A percentile compares a stretch with the other conserved stretches of the same genome.
Evolutionary conservation across 2,888 invertebrate genomes (phyloP).

Genomic region (Dexiosoma caninum): DNA sequence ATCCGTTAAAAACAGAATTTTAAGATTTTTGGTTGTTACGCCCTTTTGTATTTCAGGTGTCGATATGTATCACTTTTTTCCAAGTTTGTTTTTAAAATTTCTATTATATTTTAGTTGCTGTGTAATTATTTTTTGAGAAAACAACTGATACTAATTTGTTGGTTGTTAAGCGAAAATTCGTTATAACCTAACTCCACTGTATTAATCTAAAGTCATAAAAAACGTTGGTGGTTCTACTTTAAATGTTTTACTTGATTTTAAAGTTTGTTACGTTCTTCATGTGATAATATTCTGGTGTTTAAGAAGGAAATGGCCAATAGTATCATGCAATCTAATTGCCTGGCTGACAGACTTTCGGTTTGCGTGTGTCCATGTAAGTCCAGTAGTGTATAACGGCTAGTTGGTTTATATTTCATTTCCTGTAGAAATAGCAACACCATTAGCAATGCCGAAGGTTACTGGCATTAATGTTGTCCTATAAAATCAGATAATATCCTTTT

Average conservation of each 20-base stretch:
- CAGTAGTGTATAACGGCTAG: neutral
- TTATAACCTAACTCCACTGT: too few relatives aligned
- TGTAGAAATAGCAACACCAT: neutral
- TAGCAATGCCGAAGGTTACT: neutral
- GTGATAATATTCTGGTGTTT: constrained; percentile 33
- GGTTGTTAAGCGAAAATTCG: too few relatives aligned
- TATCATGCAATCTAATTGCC: constrained; percentile 18
- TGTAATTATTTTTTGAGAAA: too few relatives aligned
- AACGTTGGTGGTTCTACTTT: neutral
- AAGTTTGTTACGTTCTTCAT: neutral
- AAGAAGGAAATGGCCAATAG: constrained; percentile 19
- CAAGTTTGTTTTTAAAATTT: too few relatives aligned
- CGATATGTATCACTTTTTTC: too few relatives aligned
- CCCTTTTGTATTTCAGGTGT: too few relatives aligned
- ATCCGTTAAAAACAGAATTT: too few relatives aligned
- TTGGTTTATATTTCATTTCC: constrained; percentile 1
- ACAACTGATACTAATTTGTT: too few relatives aligned
- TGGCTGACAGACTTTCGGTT: neutral
- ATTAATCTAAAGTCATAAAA: neutral
- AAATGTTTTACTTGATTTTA: neutral
- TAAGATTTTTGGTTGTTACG: too few relatives aligned
- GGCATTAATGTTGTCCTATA: constrained; percentile 12
- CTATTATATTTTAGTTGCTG: too few relatives aligned
- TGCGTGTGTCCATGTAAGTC: neutral
- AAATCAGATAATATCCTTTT: constrained; percentile 18